phyloP scores from a whole-genome alignment of 1,140 invertebrate genomes.

The Hylyphantes graminicola region DNA sequence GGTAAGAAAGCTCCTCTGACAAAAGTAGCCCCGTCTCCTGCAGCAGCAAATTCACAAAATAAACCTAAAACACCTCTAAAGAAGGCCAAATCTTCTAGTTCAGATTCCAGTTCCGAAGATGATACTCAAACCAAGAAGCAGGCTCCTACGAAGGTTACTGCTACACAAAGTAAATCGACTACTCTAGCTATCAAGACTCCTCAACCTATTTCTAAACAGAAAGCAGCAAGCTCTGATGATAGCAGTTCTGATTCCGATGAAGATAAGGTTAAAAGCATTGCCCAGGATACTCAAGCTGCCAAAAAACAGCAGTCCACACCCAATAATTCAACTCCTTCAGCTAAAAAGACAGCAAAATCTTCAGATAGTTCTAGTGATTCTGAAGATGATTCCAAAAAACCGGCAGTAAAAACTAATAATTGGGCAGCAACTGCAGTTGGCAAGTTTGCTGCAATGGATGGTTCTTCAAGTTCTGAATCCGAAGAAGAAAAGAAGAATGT shows the following conservation, averaged over 20 bases:
- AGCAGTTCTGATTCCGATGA: slow-evolving; percentile 23
- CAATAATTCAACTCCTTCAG: neutral
- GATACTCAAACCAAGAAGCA: neutral
- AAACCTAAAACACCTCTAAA: neutral
- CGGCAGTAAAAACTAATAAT: neutral
- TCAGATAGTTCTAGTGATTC: slow-evolving; percentile 27
- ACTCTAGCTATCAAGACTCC: neutral
- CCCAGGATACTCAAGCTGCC: neutral
- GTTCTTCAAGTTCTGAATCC: slow-evolving; percentile 35
- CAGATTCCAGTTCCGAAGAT: slow-evolving; percentile 23
- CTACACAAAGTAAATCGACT: neutral
- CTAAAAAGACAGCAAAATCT: slow-evolving; percentile 4
- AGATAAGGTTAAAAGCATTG: neutral
- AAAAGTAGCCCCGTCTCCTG: neutral
- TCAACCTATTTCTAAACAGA: neutral
- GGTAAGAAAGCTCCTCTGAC: neutral
- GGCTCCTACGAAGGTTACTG: neutral
- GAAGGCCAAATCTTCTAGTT: neutral
- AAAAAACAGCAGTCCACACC: neutral
- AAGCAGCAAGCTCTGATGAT: slow-evolving; percentile 21
- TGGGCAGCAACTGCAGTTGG: neutral
- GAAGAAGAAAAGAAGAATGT: slow-evolving; percentile 5
- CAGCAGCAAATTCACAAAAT: neutral
- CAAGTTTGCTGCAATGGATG: slow-evolving; percentile 18
- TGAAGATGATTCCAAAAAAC: slow-evolving; percentile 2